Percentiles rank a stretch among this genome's conserved stretches.
Conservation (phyloP, 2,113 vertebrate genomes). For the Corydoras sp. region DNA sequence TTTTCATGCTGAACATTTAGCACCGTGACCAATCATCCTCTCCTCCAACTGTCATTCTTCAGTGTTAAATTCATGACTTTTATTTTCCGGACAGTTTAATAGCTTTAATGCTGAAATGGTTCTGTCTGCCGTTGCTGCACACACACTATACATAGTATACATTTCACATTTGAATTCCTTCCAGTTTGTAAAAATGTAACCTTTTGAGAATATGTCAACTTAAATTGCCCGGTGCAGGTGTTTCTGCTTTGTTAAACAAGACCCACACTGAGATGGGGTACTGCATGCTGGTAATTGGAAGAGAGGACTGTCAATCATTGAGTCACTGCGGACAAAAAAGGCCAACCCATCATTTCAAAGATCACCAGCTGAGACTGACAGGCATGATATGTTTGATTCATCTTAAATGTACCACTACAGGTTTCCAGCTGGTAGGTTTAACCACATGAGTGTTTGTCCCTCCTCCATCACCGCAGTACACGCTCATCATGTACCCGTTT, state of each 20-base stretch:
- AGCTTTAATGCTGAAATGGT: background rate
- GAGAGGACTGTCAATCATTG: constrained; percentile 39
- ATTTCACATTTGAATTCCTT: background rate
- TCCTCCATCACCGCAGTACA: background rate
- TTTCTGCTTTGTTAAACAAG: constrained; percentile 31
- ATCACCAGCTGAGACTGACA: constrained; percentile 59
- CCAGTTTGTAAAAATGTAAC: constrained; percentile 27
- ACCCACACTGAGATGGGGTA: constrained; percentile 31
- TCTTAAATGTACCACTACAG: constrained; percentile 33
- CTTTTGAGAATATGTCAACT: constrained; percentile 32
- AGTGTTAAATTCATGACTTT: background rate
- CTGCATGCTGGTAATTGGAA: constrained; percentile 49
- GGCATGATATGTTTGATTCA: constrained; percentile 42
- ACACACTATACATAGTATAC: background rate
- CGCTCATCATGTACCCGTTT: background rate
- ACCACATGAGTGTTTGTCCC: background rate
- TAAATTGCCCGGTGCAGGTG: constrained; percentile 41
- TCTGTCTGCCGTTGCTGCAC: background rate
- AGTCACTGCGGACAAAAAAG: constrained; percentile 49
- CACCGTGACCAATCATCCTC: too few species aligned
- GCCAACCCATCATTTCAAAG: constrained; percentile 37
- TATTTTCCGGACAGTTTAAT: background rate
- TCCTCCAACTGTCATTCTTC: background rate
- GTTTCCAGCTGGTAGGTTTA: constrained; percentile 45
- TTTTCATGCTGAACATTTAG: too few species aligned